phyloP scores from a whole-genome alignment of 2,113 vertebrate species.

The Corvus hawaiiensis region DNA sequence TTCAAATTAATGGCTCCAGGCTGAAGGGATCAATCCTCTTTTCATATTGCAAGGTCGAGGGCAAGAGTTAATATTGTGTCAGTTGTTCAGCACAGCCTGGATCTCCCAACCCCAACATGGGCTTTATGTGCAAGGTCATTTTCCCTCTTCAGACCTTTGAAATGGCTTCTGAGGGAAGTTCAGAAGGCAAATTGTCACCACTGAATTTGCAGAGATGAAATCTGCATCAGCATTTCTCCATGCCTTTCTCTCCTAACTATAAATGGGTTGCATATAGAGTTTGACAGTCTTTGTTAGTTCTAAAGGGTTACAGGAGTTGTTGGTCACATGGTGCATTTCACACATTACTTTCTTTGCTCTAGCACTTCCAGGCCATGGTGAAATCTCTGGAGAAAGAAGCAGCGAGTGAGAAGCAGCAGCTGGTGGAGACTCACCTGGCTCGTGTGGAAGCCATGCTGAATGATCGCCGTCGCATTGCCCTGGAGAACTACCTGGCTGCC shows the following conservation, averaged over 20 bases:
- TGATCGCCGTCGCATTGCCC: constrained; percentile 87
- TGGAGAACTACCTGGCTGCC: constrained; percentile 94
- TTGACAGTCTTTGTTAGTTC: not conserved
- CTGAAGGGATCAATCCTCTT: not conserved
- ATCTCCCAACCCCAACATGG: not conserved
- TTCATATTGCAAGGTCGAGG: not conserved
- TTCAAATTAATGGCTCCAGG: not conserved
- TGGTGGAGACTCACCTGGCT: constrained; percentile 95
- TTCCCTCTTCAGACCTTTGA: not conserved
- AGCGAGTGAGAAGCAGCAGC: constrained; percentile 96
- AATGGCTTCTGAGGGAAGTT: not conserved
- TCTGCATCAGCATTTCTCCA: not conserved
- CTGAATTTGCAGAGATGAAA: not conserved
- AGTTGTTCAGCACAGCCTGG: not conserved
- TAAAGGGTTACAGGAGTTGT: not conserved
- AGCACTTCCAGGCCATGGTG: constrained; percentile 97
- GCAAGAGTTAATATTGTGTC: not conserved
- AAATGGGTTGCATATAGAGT: not conserved
- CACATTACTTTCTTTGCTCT: not conserved
- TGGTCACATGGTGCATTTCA: not conserved
- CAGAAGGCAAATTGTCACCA: not conserved
- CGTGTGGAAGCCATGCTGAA: constrained; percentile 96
- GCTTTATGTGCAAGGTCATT: not conserved
- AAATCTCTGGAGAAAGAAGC: constrained; percentile 96
- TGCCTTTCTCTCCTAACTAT: not conserved